Base-by-base conservation (phyloP, 23 tunicate genomes). In the Trididemnum clinides region DNA sequence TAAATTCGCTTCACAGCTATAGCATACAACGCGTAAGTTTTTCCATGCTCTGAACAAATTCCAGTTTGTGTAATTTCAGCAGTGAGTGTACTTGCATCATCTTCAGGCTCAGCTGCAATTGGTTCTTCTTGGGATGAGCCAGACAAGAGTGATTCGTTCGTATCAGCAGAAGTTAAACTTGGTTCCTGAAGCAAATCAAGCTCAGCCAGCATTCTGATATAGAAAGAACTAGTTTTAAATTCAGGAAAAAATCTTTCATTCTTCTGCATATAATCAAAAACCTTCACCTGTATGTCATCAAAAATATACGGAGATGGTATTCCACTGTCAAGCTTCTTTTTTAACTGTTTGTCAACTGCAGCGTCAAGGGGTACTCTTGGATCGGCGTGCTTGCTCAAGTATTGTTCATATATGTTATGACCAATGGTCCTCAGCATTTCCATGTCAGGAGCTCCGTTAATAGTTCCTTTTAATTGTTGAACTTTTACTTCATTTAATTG, bases 21-120 rank as follows among this genome's bases (percentile, higher is more conserved):
- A 10, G 98, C 98, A 50, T 84, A 94, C 74, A 94, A 49, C n/a
- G 98, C 98, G 50, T 94, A 94, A 0, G 93, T 90, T 63, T 94
- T 94, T 2, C 98, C 98, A 51, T 94, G 98, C 62, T 94, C 98
- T 15, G 72, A 89, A 64, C 98, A 94, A 33, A 89, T 89, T 7
- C 98, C 98, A 39, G 98, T 93, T 81, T 93, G 98, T 10, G 93
- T 93, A 28, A 93, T 93, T 0, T 64, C 64, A 27, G 98, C 98
- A 78, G 84, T 63, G 1, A 93, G 71, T 64, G 89, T 93, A 38
- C 64, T 70, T 28, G 80, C 22, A 15, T 74, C 89, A 6, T 85
- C 89, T 12, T 77, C 86, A 2, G 30, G 69, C 0, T 86, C 96
- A 29, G 33, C 33, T 0, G 25, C 66, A 3, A 38, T 22, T 39